Conservation (phyloP, 2,888 invertebrate genomes). For the Adineta ricciae region DNA sequence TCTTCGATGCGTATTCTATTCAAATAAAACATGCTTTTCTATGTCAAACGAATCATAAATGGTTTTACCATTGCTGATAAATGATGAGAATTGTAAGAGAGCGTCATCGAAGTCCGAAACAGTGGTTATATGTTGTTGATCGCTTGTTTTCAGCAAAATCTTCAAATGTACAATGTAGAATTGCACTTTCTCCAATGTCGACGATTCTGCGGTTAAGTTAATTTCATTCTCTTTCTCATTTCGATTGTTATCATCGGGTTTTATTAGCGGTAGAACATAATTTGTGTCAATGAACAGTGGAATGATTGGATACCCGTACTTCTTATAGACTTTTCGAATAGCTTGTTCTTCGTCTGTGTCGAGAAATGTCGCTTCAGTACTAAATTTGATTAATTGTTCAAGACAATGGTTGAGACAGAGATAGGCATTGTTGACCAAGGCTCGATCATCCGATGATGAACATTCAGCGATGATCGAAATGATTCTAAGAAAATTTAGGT, state of each 20-base stretch:
- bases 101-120: background rate
- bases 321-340: background rate
- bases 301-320: background rate
- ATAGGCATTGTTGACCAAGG: background rate
- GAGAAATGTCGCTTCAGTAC: background rate
- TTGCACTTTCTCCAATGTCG: background rate
- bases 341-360: background rate
- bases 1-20: conserved; percentile 3
- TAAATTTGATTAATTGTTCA: background rate
- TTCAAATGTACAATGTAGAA: background rate
- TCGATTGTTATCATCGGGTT: background rate
- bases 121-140: background rate
- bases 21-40: too few species aligned
- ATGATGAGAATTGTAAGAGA: conserved; percentile 17
- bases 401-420: conserved; percentile 12
- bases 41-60: background rate
- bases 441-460: conserved; percentile 15
- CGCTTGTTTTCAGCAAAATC: background rate
- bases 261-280: background rate
- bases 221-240: background rate
- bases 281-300: background rate
- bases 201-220: background rate
- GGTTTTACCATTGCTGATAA: background rate
- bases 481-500: background rate
- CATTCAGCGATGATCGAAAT: conserved; percentile 2